Percentiles rank a stretch among this genome's conserved stretches.
These are phyloP conservation scores for Dysdera silvatica DNA, from an alignment of 1,140 invertebrate genomes.

Conservation along the genomic window DNA sequence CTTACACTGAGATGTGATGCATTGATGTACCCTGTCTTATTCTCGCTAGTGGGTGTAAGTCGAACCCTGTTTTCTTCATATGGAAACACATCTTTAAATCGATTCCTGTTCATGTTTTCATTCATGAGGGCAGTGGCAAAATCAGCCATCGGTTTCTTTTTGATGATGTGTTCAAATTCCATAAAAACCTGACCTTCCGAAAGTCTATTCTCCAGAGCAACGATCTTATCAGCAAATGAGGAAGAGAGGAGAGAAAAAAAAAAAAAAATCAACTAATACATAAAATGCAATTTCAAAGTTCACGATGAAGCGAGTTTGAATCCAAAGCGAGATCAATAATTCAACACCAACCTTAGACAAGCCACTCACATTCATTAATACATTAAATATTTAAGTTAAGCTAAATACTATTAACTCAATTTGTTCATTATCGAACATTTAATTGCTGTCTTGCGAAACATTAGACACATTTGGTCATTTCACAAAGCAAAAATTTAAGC, in stretches of 20 bases:
- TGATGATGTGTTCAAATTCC: slow-evolving; percentile 79
- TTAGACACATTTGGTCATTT: too few relatives aligned
- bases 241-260: too few relatives aligned
- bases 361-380: too few relatives aligned
- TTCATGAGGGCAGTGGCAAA: slow-evolving; percentile 58
- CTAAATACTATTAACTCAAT: too few relatives aligned
- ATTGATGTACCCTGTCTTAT: slow-evolving; percentile 80
- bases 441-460: too few relatives aligned
- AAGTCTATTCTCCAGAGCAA: slow-evolving; percentile 69
- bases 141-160: slow-evolving; percentile 60
- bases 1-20: slow-evolving; percentile 62
- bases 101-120: slow-evolving; percentile 54
- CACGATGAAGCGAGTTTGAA: not conserved
- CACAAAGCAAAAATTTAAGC: too few relatives aligned
- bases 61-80: slow-evolving; percentile 76
- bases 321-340: too few relatives aligned
- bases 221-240: slow-evolving; percentile 58
- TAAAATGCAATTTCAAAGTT: not conserved
- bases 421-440: too few relatives aligned
- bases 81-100: slow-evolving; percentile 66
- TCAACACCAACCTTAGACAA: too few relatives aligned
- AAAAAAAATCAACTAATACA: not conserved
- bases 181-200: slow-evolving; percentile 69
- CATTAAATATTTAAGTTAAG: too few relatives aligned
- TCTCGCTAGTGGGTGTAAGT: slow-evolving; percentile 64